Percentiles rank a stretch among this genome's conserved stretches.
These are phyloP conservation scores for Valencia hispanica DNA, from an alignment of 2,797 vertebrate genomes.

Conservation along the genomic window DNA sequence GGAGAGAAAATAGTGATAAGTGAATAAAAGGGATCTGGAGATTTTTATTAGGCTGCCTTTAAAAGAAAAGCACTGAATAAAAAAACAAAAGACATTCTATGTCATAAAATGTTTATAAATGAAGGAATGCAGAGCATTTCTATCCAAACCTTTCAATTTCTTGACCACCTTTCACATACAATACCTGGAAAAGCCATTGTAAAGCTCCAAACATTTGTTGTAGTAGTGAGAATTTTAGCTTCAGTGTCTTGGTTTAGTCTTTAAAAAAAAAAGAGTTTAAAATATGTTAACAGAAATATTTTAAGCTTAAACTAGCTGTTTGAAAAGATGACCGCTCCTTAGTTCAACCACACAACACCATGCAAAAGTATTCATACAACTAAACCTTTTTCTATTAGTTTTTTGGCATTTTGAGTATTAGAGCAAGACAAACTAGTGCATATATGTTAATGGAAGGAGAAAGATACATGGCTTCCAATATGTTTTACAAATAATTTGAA, in stretches of 20 bases:
- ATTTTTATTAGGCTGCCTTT: slow-evolving; percentile 44
- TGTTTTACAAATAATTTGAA: background rate
- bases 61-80: slow-evolving; percentile 44
- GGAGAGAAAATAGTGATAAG: slow-evolving; percentile 37
- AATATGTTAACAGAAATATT: background rate
- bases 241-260: background rate
- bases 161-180: background rate
- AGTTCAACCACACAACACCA: background rate
- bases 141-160: background rate
- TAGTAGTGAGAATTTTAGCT: background rate
- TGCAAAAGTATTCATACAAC: background rate
- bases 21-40: slow-evolving; percentile 41
- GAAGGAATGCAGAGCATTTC: background rate
- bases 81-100: slow-evolving; percentile 54
- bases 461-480: background rate
- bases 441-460: background rate
- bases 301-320: background rate
- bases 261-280: background rate
- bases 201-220: background rate
- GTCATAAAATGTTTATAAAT: slow-evolving; percentile 10
- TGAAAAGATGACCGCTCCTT: background rate
- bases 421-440: slow-evolving; percentile 20
- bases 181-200: background rate
- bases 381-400: background rate
- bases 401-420: slow-evolving; percentile 6